Evolutionary conservation across 1,140 invertebrate species (phyloP), one percentile per base, ranked within the genome.

Genomic region (Caerostris extrusa): DNA sequence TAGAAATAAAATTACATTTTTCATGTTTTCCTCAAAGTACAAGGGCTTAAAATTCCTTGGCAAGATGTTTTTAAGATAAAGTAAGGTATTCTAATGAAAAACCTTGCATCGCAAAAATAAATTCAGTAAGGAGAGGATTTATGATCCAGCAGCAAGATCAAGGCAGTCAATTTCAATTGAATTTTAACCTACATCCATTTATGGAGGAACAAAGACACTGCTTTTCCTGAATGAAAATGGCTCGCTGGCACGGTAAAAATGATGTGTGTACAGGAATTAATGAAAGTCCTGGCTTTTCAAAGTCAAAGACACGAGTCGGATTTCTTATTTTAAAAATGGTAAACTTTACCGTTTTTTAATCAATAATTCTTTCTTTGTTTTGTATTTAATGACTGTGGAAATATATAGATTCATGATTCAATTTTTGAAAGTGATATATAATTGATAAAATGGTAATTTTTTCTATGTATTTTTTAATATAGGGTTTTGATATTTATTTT

Each of bases 101-200:
- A 71, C 69, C 61, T 71, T 50, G 69, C 69, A 71, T 71, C 69
- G 69, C 8, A 71, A 71, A 71, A 71, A 34, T 34, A 71, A 71
- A 34, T 34, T 10, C 10, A 10, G 12, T 3, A 71, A 71, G 8
- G 69, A 69, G 67, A 71, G 69, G 69, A 71, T 71, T 71, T 50
- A 71, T 71, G 69, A 17, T 71, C 69, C 50, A 10, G 69, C 69
- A 34, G 2, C 1, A 10, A 71, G 69, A 71, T 71, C 69, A 50
- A 71, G 69, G 69, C 69, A 71, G 69, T 71, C 69, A 71, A 50
- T 71, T 71, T 71, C 19, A 71, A 71, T 71, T 71, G 69, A 71
- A 71, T 71, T 71, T 71, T 71, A 71, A 71, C 69, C 69, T 71
- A 34, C 69, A 19, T 71, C 69, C 69, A 71, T 71, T 71, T 71